These are phyloP conservation scores for Drosophila glabriapex DNA, from an alignment of 2,888 invertebrate genomes.

Conservation along the genomic window DNA sequence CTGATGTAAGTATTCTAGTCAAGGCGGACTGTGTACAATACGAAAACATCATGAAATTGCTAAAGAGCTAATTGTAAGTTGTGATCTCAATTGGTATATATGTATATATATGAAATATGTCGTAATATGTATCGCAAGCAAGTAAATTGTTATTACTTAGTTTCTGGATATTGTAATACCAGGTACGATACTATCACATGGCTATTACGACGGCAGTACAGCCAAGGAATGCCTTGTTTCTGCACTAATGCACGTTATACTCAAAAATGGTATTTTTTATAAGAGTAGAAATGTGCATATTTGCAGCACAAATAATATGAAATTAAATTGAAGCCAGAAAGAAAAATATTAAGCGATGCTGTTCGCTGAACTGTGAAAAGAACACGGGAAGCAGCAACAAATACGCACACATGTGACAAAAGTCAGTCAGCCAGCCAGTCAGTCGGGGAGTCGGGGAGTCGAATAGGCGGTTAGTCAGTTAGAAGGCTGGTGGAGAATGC, in stretches of 20 bases:
- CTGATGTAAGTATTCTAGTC: neutral
- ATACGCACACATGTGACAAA: slow-evolving; percentile 61
- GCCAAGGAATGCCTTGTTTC: slow-evolving; percentile 5
- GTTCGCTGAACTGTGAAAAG: slow-evolving; percentile 66
- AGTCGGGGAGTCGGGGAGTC: slow-evolving; percentile 5
- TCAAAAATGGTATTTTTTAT: slow-evolving; percentile 1
- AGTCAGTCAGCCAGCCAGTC: slow-evolving; percentile 24
- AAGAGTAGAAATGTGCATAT: slow-evolving; percentile 3
- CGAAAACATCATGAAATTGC: neutral
- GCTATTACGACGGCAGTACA: neutral
- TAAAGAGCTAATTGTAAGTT: neutral
- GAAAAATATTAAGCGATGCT: slow-evolving; percentile 35
- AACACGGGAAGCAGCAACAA: slow-evolving; percentile 66
- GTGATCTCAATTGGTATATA: neutral
- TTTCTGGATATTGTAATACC: neutral
- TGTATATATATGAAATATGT: too few relatives aligned
- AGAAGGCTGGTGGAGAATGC: neutral
- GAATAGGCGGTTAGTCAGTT: slow-evolving; percentile 25
- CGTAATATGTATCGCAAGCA: neutral
- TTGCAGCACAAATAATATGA: slow-evolving; percentile 65
- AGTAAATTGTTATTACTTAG: neutral
- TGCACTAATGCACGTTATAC: slow-evolving; percentile 3
- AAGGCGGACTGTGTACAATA: neutral
- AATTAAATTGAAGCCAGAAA: slow-evolving; percentile 68
- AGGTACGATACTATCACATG: neutral